phyloP scores from a whole-genome alignment of 53 echinoderm and acorn worm species.

The Actinopyga echinites region DNA sequence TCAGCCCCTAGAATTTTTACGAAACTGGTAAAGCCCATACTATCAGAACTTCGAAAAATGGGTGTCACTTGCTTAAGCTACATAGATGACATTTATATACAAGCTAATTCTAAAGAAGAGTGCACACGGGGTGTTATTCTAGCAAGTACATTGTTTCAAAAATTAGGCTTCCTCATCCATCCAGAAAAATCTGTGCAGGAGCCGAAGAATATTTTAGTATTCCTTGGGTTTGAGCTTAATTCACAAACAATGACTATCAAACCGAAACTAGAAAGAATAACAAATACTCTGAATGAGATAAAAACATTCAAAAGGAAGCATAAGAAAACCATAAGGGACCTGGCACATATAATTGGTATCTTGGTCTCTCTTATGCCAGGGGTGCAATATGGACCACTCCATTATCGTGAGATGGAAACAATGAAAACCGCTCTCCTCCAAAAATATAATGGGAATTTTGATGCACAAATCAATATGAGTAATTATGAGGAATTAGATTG shows the following conservation, averaged over 20 bases:
- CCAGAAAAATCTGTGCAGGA: conserved; percentile 25
- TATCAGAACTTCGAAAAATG: conserved; percentile 7
- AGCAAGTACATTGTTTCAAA: background rate
- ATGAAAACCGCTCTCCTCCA: background rate
- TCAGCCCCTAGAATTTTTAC: conserved; percentile 10
- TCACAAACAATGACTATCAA: background rate
- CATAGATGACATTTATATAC: conserved; percentile 29
- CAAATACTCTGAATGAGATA: background rate
- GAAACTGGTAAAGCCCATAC: conserved; percentile 1
- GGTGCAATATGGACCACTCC: background rate
- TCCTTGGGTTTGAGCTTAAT: conserved; percentile 17
- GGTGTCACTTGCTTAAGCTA: background rate
- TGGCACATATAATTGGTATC: conserved; percentile 14
- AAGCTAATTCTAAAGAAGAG: background rate
- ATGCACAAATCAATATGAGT: conserved; percentile 6
- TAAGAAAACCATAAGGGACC: background rate
- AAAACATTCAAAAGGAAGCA: background rate
- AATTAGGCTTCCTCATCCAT: conserved; percentile 11
- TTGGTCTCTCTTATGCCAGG: conserved; percentile 15
- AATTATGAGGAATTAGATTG: conserved; percentile 2
- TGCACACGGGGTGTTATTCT: background rate
- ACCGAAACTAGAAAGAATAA: background rate
- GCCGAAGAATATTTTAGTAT: background rate
- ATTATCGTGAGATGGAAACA: background rate
- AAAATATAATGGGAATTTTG: background rate